phyloP scores from a whole-genome alignment of 2,113 vertebrate species.

The Caranx ignobilis region DNA sequence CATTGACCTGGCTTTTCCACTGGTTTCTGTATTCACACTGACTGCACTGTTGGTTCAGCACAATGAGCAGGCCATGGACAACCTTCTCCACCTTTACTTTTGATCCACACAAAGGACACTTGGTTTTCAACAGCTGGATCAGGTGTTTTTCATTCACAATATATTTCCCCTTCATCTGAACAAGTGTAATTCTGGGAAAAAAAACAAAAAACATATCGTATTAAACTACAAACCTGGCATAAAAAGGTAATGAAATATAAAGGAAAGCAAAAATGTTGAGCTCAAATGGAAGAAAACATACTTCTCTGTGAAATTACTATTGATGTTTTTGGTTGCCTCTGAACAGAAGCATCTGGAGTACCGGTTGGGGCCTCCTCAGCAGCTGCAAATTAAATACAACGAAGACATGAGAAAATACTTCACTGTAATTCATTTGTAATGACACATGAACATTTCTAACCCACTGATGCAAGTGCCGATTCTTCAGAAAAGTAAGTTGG shows the following conservation, averaged over 20 bases:
- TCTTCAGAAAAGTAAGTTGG: not conserved
- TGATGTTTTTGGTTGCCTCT: constrained; percentile 6
- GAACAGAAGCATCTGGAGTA: not conserved
- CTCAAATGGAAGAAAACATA: constrained; percentile 13
- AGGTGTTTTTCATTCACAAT: constrained; percentile 50
- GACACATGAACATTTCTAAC: not conserved
- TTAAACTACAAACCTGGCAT: not conserved
- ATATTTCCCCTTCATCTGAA: constrained; percentile 31
- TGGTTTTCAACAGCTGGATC: constrained; percentile 41
- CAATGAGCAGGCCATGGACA: constrained; percentile 5
- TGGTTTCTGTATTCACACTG: constrained; percentile 51
- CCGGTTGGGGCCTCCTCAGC: constrained; percentile 1
- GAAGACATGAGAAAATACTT: not conserved
- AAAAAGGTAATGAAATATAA: not conserved
- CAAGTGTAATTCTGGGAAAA: constrained; percentile 17
- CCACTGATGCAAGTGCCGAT: not conserved
- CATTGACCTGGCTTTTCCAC: constrained; percentile 47
- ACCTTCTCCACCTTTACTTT: constrained; percentile 41
- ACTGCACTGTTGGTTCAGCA: constrained; percentile 45
- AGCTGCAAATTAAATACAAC: constrained; percentile 4
- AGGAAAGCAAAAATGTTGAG: not conserved
- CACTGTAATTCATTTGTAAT: not conserved
- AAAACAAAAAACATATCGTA: not conserved
- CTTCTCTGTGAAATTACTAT: constrained; percentile 38
- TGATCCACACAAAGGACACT: constrained; percentile 39